Percentiles rank a stretch among this genome's conserved stretches.
phyloP scores from a whole-genome alignment of 1,140 invertebrate genomes.

The Propsilocerus akamusi region DNA sequence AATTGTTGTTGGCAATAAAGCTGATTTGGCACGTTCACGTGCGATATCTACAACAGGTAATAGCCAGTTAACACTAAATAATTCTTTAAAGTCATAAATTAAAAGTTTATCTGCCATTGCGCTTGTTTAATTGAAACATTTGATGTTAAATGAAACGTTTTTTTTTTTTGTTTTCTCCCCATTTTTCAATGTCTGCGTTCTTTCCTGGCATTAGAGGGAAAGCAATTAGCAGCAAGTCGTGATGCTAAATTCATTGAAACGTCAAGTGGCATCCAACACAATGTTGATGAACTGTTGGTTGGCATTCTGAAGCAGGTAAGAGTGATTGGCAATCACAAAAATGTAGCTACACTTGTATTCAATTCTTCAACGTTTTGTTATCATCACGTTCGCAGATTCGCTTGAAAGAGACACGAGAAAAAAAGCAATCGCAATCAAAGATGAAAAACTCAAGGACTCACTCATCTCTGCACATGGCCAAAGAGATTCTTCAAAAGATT shows the following conservation, averaged over 20 bases:
- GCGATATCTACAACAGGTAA: conserved; percentile 63
- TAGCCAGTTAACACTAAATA: too few species aligned
- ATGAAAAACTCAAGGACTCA: conserved; percentile 42
- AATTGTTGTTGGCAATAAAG: conserved; percentile 87
- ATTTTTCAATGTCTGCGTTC: too few species aligned
- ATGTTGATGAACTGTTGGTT: conserved; percentile 77
- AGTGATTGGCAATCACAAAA: too few species aligned
- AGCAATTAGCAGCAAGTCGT: conserved; percentile 60
- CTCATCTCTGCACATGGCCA: conserved; percentile 50
- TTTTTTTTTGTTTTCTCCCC: too few species aligned
- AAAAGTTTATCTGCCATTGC: too few species aligned
- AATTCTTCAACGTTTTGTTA: background rate
- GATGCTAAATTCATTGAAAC: conserved; percentile 89
- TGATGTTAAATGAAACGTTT: too few species aligned
- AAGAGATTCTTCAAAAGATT: conserved; percentile 67
- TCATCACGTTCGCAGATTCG: conserved; percentile 35
- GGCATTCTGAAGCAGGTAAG: conserved; percentile 65
- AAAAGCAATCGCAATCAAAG: conserved; percentile 42
- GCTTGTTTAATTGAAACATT: too few species aligned
- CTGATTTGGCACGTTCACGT: conserved; percentile 71
- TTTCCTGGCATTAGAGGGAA: too few species aligned
- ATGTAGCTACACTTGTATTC: too few species aligned
- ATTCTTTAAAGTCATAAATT: too few species aligned
- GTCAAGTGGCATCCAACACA: conserved; percentile 77
- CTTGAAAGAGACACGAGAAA: conserved; percentile 51